A percentile compares a stretch with the other conserved stretches of the same genome.
Conservation (phyloP, 1,140 invertebrate species). For the Drosophila aff. region DNA sequence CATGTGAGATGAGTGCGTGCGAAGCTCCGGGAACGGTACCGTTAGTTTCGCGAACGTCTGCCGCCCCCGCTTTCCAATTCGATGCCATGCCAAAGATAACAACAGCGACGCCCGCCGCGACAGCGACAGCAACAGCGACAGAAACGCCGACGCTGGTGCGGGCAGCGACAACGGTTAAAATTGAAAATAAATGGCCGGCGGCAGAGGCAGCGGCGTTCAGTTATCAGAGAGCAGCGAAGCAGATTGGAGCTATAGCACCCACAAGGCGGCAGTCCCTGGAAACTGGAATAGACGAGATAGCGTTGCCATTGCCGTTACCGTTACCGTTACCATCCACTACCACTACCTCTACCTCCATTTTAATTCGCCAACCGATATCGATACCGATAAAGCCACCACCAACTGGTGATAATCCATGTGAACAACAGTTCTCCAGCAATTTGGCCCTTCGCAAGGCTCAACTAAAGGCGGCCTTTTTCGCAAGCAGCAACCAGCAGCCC, state of each 20-base stretch:
- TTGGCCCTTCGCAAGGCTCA: slow-evolving; percentile 67
- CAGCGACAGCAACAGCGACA: slow-evolving; percentile 24
- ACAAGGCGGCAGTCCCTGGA: not conserved
- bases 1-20: slow-evolving; percentile 43
- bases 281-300: slow-evolving; percentile 21
- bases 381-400: slow-evolving; percentile 1
- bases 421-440: slow-evolving; percentile 31
- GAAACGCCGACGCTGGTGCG: slow-evolving; percentile 15
- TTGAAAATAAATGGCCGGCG: slow-evolving; percentile 79
- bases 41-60: slow-evolving; percentile 52
- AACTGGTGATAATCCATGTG: slow-evolving; percentile 39
- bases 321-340: not conserved
- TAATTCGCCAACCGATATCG: not conserved
- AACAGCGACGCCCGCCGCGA: slow-evolving; percentile 44
- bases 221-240: slow-evolving; percentile 80
- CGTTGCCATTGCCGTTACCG: not conserved
- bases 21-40: slow-evolving; percentile 46
- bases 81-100: slow-evolving; percentile 73
- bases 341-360: not conserved
- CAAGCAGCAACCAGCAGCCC: slow-evolving; percentile 27
- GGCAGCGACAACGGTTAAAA: slow-evolving; percentile 65
- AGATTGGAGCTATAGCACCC: slow-evolving; percentile 32
- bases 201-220: slow-evolving; percentile 77
- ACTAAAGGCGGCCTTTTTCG: slow-evolving; percentile 65
- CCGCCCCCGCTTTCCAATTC: slow-evolving; percentile 49